Conservation (phyloP, 2,888 invertebrate species). For the Panopea generosa region DNA sequence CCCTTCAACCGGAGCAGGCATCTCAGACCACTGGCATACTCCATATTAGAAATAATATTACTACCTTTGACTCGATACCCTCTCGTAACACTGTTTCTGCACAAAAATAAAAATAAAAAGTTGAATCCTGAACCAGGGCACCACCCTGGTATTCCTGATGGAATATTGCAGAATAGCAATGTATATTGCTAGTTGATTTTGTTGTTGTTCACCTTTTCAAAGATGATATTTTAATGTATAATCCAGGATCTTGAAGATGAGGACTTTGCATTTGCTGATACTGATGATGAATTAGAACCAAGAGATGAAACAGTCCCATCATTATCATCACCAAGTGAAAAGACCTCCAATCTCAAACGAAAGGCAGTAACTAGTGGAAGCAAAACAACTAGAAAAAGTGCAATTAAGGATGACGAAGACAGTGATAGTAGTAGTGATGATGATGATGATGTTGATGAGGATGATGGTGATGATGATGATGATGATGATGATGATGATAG, state of each 20-base stretch:
- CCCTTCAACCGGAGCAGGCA: no score
- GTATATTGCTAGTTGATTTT: no score
- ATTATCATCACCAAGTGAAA: not conserved
- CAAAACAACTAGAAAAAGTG: not conserved
- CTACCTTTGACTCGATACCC: no score
- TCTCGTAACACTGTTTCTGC: no score
- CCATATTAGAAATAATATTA: no score
- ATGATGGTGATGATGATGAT: constrained; percentile 78
- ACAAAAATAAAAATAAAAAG: no score
- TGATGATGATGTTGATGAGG: constrained; percentile 71
- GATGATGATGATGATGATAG: constrained; percentile 81
- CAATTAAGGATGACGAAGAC: not conserved
- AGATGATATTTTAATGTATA: not conserved
- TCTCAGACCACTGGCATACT: no score
- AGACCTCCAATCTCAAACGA: not conserved
- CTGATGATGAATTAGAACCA: constrained; percentile 68
- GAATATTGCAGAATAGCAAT: no score
- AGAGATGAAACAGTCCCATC: constrained; percentile 1
- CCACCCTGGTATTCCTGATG: no score
- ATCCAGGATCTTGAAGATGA: constrained; percentile 25
- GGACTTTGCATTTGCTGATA: constrained; percentile 65
- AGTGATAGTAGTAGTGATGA: not conserved
- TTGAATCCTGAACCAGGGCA: no score
- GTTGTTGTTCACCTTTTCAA: not conserved
- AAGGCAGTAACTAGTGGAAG: not conserved